Base-by-base conservation (phyloP, 2,113 vertebrate genomes). In the Syngnathoides biaculeatus region DNA sequence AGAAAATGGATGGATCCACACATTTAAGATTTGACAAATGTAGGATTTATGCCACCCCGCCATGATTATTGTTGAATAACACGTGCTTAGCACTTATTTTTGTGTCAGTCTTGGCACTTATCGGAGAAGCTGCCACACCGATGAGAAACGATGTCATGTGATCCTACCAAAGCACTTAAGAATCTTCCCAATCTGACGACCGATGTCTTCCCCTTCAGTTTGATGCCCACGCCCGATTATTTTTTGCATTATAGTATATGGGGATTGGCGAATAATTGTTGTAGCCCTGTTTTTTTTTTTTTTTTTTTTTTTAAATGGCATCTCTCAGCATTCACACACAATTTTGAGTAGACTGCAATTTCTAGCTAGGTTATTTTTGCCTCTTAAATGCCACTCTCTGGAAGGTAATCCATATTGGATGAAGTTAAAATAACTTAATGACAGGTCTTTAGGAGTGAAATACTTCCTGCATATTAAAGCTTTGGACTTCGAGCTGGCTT, bases 371-470 rank as follows among this genome's bases (percentile, higher is more conserved):
- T 69, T 74, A 73, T 67, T 65, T 79, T 38, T 71, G 73, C 57
- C 72, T 79, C 71, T 67, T 58, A 52, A 63, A 67, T 74, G 72
- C 81, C 79, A 83, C 88, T 85, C 79, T 89, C 88, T 92, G 92
- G 92, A 65, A 93, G 93, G 93, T 98, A 94, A 98, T 98, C 96
- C 96, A 98, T 97, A 98, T 98, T 98, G 95, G 96, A 98, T 98
- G 87, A 91, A 89, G 91, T 89, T 88, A 92, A 90, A 91, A 90
- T 79, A 77, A 83, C 40, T 26, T 43, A 62, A 62, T 42, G 82
- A 86, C 80, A 67, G 77, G 72, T 80, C 75, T 77, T 83, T 69
- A 77, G 56, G 58, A 88, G 69, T 77, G 72, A 78, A 82, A 89
- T 71, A 79, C 73, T 84, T 89, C 89, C 92, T 94, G 93, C 92